These are phyloP conservation scores for Ophioninae sp. DNA, from an alignment of 2,888 invertebrate species.

Conservation along the genomic window DNA sequence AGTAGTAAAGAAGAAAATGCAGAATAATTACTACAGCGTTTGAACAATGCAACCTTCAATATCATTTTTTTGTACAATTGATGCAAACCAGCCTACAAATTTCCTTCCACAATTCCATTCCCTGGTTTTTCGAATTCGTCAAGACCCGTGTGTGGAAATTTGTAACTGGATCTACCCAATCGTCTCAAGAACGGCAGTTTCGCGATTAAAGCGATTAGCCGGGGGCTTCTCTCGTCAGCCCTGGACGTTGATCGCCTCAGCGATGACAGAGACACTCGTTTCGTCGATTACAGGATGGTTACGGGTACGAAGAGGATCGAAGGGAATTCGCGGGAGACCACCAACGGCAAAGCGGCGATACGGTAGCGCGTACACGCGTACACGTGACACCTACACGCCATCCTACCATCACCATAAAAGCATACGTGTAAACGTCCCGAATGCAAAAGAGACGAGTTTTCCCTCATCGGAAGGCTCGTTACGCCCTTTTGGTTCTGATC, in stretches of 20 bases:
- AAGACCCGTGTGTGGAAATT: neutral
- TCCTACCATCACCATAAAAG: neutral
- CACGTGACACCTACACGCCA: neutral
- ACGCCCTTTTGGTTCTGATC: constrained; percentile 8
- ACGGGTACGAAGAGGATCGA: constrained; percentile 11
- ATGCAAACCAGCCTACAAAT: no score
- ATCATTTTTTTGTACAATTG: no score
- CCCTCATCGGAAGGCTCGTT: neutral
- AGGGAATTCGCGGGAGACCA: constrained; percentile 56
- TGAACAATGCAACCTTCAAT: no score
- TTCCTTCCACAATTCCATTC: no score
- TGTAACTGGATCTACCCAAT: constrained; percentile 18
- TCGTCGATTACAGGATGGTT: constrained; percentile 24
- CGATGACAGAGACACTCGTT: constrained; percentile 54
- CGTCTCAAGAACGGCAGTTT: constrained; percentile 36
- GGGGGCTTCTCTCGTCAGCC: constrained; percentile 5
- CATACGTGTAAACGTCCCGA: neutral
- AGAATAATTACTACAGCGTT: no score
- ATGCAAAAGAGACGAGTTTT: neutral
- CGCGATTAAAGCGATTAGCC: constrained; percentile 15
- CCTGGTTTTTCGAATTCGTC: neutral
- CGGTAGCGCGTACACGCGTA: constrained; percentile 5
- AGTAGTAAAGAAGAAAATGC: no score
- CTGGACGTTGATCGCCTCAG: constrained; percentile 31
- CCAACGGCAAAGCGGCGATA: constrained; percentile 38